Evolutionary conservation across 23 tunicate genomes (phyloP).

Genomic region (Diplosoma virens): DNA sequence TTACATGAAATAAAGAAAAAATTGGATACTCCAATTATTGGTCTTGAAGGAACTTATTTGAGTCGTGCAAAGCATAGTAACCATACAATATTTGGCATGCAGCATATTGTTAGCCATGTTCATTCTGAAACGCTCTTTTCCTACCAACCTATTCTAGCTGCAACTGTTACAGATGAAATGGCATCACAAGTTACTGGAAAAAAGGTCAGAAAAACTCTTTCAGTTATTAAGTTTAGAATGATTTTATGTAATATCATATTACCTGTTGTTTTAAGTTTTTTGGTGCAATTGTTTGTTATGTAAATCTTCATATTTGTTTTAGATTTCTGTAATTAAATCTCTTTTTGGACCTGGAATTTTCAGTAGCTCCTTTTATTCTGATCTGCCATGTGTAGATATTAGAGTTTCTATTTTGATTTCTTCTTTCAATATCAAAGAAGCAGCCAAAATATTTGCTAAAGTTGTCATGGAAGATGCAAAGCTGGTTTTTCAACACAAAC

Average conservation of each 20-base stretch:
- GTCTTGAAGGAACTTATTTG: slow-evolving; percentile 15
- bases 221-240: no score
- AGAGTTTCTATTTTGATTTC: slow-evolving; percentile 41
- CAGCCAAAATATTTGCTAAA: slow-evolving; percentile 35
- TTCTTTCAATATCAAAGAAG: slow-evolving; percentile 16
- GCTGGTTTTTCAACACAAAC: background rate
- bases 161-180: slow-evolving; percentile 1
- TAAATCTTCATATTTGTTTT: background rate
- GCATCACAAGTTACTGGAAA: slow-evolving; percentile 1
- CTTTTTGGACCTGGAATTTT: slow-evolving; percentile 69
- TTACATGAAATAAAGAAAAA: background rate
- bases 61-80: slow-evolving; percentile 14
- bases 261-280: no score
- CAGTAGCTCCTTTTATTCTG: slow-evolving; percentile 32
- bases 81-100: slow-evolving; percentile 54
- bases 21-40: slow-evolving; percentile 22
- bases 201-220: no score
- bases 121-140: slow-evolving; percentile 36
- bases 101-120: slow-evolving; percentile 62
- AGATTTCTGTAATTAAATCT: slow-evolving; percentile 48
- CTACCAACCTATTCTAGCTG: background rate
- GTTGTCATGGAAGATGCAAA: slow-evolving; percentile 43
- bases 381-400: slow-evolving; percentile 26
- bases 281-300: no score
- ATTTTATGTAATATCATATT: no score